Evolutionary conservation across 2,888 invertebrate species (phyloP).

Genomic region (Drosophila rellima): DNA sequence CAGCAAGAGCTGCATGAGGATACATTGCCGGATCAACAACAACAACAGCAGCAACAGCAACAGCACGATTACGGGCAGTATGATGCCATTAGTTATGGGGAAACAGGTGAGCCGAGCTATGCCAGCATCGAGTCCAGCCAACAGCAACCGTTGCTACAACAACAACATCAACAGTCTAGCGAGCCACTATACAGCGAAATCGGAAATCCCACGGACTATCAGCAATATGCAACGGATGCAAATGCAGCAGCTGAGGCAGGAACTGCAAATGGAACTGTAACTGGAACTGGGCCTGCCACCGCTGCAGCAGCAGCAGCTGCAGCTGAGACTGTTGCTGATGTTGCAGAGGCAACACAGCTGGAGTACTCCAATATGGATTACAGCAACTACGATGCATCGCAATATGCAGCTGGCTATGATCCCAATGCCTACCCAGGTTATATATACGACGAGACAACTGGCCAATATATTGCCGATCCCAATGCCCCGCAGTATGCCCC

Average conservation of each 20-base stretch:
- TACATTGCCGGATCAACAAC: slow-evolving; percentile 28
- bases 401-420: slow-evolving; percentile 79
- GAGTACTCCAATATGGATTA: slow-evolving; percentile 81
- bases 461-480: slow-evolving; percentile 81
- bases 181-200: slow-evolving; percentile 74
- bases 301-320: slow-evolving; percentile 14
- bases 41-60: slow-evolving; percentile 32
- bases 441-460: slow-evolving; percentile 83
- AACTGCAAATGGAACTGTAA: slow-evolving; percentile 1
- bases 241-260: slow-evolving; percentile 30
- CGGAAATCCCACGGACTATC: slow-evolving; percentile 68
- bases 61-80: slow-evolving; percentile 62
- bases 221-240: slow-evolving; percentile 61
- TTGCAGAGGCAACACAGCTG: slow-evolving; percentile 48
- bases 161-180: slow-evolving; percentile 22
- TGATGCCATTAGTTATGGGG: slow-evolving; percentile 54
- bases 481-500: slow-evolving; percentile 73
- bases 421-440: slow-evolving; percentile 83
- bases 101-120: slow-evolving; percentile 60
- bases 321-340: slow-evolving; percentile 23
- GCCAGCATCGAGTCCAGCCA: slow-evolving; percentile 65
- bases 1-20: slow-evolving; percentile 22
- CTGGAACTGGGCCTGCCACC: slow-evolving; percentile 5
- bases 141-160: slow-evolving; percentile 37
- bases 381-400: slow-evolving; percentile 81